phyloP scores from a whole-genome alignment of 2,797 vertebrate species.

The Pangasius mekongensis region DNA sequence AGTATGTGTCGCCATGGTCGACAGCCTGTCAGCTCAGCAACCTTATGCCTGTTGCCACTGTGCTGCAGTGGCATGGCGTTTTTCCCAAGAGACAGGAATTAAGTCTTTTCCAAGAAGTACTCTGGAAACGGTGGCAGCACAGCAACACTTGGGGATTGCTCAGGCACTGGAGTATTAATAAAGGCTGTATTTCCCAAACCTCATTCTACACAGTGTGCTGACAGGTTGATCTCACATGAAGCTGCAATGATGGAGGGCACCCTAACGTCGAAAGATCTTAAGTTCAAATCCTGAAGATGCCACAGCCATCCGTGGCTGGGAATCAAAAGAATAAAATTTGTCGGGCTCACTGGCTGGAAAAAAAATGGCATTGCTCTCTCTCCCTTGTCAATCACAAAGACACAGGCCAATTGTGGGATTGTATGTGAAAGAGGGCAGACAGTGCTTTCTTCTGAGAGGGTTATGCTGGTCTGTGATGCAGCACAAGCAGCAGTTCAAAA shows the following conservation, averaged over 20 bases:
- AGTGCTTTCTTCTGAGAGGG: not conserved
- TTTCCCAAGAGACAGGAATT: slow-evolving; percentile 25
- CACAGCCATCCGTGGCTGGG: not conserved
- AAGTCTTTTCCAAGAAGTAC: slow-evolving; percentile 40
- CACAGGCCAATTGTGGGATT: not conserved
- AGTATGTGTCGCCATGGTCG: slow-evolving; percentile 60
- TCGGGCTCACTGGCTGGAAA: not conserved
- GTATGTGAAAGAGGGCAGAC: not conserved
- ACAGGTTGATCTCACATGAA: not conserved
- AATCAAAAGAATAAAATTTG: not conserved
- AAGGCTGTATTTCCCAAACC: slow-evolving; percentile 18
- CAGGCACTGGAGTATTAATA: slow-evolving; percentile 4
- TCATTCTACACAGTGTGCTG: not conserved
- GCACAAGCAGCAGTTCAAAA: not conserved
- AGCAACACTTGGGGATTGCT: slow-evolving; percentile 18
- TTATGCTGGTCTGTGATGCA: not conserved
- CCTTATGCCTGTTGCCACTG: slow-evolving; percentile 54
- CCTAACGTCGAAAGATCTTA: too few relatives aligned
- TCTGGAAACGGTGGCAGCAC: slow-evolving; percentile 16
- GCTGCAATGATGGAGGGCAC: not conserved
- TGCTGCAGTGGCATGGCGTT: slow-evolving; percentile 45
- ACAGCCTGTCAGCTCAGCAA: slow-evolving; percentile 62
- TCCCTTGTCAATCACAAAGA: not conserved
- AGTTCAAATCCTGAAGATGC: not conserved
- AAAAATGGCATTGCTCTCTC: not conserved